Evolutionary conservation across 2,113 vertebrate species (phyloP).

Genomic region (Oxygymnocypris stewartii): DNA sequence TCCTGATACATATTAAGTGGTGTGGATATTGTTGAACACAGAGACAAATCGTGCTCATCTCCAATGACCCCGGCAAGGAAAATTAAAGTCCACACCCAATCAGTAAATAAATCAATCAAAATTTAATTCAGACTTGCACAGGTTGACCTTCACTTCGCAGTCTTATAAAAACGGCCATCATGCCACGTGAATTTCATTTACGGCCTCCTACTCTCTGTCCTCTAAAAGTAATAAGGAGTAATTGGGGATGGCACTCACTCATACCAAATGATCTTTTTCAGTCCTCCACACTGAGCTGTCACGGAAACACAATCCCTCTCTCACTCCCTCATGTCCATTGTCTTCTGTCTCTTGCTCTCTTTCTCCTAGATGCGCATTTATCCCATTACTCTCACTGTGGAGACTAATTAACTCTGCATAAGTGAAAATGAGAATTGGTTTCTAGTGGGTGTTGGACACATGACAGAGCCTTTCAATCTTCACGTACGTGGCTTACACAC

Average conservation of each 20-base stretch:
- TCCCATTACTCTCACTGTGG: constrained; percentile 48
- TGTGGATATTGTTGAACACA: constrained; percentile 44
- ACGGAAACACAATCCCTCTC: constrained; percentile 22
- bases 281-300: constrained; percentile 38
- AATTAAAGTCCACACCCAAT: constrained; percentile 55
- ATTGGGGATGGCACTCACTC: constrained; percentile 57
- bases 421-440: constrained; percentile 56
- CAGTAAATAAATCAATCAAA: constrained; percentile 63
- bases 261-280: constrained; percentile 54
- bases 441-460: constrained; percentile 44
- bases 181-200: constrained; percentile 54
- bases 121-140: constrained; percentile 51
- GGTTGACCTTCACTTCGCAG: constrained; percentile 52
- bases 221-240: constrained; percentile 60
- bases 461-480: constrained; percentile 13
- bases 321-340: constrained; percentile 1
- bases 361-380: constrained; percentile 43
- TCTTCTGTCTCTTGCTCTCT: constrained; percentile 1
- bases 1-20: constrained; percentile 29
- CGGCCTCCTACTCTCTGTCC: constrained; percentile 44
- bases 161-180: constrained; percentile 52
- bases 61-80: constrained; percentile 43
- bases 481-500: constrained; percentile 24
- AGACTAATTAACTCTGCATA: constrained; percentile 55
- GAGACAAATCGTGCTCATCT: constrained; percentile 50